Conservation (phyloP, 2,888 invertebrate genomes). For the Parthenolecanium corni region DNA sequence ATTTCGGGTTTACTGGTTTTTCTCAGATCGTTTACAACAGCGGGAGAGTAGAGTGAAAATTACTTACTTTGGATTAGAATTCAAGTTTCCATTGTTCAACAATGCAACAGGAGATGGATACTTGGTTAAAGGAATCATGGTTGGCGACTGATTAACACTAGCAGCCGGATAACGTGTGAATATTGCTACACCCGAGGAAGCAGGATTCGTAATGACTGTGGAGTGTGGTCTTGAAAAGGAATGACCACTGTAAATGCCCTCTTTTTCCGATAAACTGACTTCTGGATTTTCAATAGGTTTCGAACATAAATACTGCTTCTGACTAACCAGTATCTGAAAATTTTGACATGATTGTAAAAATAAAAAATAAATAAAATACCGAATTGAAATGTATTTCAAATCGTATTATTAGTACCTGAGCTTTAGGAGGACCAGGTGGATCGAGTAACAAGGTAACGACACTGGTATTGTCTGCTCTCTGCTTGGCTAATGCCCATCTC, state of each 20-base stretch:
- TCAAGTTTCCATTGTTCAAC: not conserved
- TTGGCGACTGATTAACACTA: conserved; percentile 8
- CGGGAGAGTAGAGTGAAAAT: too few species aligned
- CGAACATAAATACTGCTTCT: not conserved
- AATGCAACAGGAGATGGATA: not conserved
- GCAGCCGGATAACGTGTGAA: conserved; percentile 31
- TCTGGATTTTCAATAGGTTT: not conserved
- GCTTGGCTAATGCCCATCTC: conserved; percentile 69
- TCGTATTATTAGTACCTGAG: conserved; percentile 20
- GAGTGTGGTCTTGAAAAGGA: conserved; percentile 7
- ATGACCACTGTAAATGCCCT: not conserved
- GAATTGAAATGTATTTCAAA: not conserved
- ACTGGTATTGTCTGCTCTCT: conserved; percentile 93
- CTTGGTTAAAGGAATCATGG: not conserved
- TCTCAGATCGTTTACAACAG: too few species aligned
- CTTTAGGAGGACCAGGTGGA: conserved; percentile 63
- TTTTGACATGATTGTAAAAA: not conserved
- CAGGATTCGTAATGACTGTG: not conserved
- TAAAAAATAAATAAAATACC: not conserved
- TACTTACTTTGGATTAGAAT: conserved; percentile 9
- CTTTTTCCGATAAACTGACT: not conserved
- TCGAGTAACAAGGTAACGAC: conserved; percentile 86
- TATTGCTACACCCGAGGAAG: conserved; percentile 30
- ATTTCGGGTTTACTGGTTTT: too few species aligned
- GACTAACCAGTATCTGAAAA: conserved; percentile 7